Percentiles rank a stretch among this genome's conserved stretches.
phyloP scores from a whole-genome alignment of 23 tunicate genomes.

The Styela plicata region DNA sequence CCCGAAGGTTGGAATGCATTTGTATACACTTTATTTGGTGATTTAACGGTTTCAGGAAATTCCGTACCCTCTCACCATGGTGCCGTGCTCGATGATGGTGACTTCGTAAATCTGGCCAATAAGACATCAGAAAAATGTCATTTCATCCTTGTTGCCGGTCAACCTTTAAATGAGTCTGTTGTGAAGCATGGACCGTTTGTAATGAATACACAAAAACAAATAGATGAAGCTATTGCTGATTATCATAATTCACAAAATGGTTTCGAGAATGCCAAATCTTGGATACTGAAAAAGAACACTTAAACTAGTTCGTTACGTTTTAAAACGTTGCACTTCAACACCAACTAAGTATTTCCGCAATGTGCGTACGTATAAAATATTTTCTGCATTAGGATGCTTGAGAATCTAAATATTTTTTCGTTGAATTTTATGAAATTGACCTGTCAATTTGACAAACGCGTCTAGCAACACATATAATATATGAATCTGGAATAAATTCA shows the following conservation, averaged over 20 bases:
- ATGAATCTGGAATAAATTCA: too few relatives aligned
- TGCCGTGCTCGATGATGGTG: conserved; percentile 62
- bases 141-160: conserved; percentile 60
- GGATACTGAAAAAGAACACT: conserved; percentile 13
- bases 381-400: too few relatives aligned
- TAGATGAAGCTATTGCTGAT: conserved; percentile 42
- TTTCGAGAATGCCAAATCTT: conserved; percentile 53
- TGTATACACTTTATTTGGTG: conserved; percentile 46
- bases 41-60: conserved; percentile 24
- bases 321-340: too few relatives aligned
- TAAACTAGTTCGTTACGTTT: too few relatives aligned
- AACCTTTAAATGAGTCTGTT: conserved; percentile 61
- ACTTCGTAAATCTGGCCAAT: conserved; percentile 42
- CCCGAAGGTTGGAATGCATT: conserved; percentile 74
- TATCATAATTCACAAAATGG: conserved; percentile 57
- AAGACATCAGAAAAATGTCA: conserved; percentile 38
- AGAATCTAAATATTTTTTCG: too few relatives aligned
- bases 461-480: too few relatives aligned
- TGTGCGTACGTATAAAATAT: too few relatives aligned
- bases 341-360: too few relatives aligned
- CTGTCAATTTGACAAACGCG: too few relatives aligned
- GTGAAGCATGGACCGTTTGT: conserved; percentile 76
- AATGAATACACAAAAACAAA: conserved; percentile 51
- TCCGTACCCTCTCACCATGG: conserved; percentile 48
- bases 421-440: too few relatives aligned